Conservation (phyloP, 2,113 vertebrate species). For the Forbesichthys agassizii region DNA sequence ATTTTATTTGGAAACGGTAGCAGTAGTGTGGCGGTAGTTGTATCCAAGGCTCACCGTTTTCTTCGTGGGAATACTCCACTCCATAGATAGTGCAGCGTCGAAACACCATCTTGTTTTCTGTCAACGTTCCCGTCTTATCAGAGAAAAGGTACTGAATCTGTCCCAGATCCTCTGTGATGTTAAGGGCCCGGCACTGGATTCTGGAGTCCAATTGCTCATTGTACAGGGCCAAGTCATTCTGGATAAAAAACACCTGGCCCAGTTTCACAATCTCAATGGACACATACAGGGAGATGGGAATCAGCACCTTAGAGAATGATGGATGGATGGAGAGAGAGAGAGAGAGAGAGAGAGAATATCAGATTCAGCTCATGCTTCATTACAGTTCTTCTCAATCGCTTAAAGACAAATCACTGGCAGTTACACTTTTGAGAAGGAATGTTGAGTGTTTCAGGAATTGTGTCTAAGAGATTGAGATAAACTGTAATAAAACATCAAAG, state of each 20-base stretch:
- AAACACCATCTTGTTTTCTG: slow-evolving; percentile 98
- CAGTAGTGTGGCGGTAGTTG: background rate
- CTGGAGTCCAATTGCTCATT: slow-evolving; percentile 81
- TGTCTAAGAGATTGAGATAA: too few relatives aligned
- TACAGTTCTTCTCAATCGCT: too few relatives aligned
- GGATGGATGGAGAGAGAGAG: background rate
- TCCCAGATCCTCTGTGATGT: slow-evolving; percentile 93
- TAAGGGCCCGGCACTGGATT: slow-evolving; percentile 89
- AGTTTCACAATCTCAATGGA: slow-evolving; percentile 97
- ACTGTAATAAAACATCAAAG: too few relatives aligned
- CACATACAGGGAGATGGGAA: slow-evolving; percentile 94
- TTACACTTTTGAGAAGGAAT: too few relatives aligned
- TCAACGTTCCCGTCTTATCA: slow-evolving; percentile 96
- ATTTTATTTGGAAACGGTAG: too few relatives aligned
- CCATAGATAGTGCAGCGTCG: slow-evolving; percentile 91
- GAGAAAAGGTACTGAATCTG: slow-evolving; percentile 95
- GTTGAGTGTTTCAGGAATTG: too few relatives aligned
- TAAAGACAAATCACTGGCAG: too few relatives aligned
- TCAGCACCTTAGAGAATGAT: slow-evolving; percentile 84
- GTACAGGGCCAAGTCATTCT: slow-evolving; percentile 89
- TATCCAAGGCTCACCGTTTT: slow-evolving; percentile 81
- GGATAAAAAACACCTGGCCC: slow-evolving; percentile 92
- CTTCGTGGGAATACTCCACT: slow-evolving; percentile 88
- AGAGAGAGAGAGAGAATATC: background rate
- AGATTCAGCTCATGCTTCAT: too few relatives aligned